These are phyloP conservation scores for Aleiodes testaceus DNA, from an alignment of 2,888 invertebrate genomes.

Conservation along the genomic window DNA sequence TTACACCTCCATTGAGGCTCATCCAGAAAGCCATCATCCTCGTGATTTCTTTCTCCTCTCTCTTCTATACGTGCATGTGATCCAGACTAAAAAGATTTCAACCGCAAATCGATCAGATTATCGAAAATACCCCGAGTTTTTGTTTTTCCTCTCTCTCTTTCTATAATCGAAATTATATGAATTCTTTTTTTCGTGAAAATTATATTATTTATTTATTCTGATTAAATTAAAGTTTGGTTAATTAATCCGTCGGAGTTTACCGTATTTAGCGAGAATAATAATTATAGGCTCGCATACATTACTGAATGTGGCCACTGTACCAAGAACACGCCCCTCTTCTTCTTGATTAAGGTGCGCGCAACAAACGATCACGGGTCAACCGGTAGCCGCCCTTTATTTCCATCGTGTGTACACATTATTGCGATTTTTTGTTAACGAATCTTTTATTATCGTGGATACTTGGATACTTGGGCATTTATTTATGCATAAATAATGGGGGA, in stretches of 20 bases:
- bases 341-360: slow-evolving; percentile 67
- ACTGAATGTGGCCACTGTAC: slow-evolving; percentile 62
- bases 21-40: slow-evolving; percentile 14
- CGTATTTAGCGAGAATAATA: slow-evolving; percentile 57
- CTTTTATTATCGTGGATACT: slow-evolving; percentile 19
- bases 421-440: slow-evolving; percentile 12
- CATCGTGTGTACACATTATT: slow-evolving; percentile 25
- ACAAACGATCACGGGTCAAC: slow-evolving; percentile 53
- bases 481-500: no score
- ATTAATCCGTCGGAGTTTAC: slow-evolving; percentile 61
- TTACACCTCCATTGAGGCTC: slow-evolving; percentile 35
- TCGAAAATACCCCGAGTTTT: slow-evolving; percentile 14
- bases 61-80: slow-evolving; percentile 8
- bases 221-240: no score
- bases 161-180: slow-evolving; percentile 25
- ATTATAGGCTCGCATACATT: slow-evolving; percentile 68
- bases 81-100: slow-evolving; percentile 40
- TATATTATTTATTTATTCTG: no score
- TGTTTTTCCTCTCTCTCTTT: slow-evolving; percentile 7
- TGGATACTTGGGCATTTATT: no score
- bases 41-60: background rate
- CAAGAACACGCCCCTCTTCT: slow-evolving; percentile 70
- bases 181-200: slow-evolving; percentile 9
- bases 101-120: slow-evolving; percentile 50
- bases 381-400: slow-evolving; percentile 69